Evolutionary conservation across 2,113 vertebrate genomes (phyloP).

Genomic region (Mellivora capensis): DNA sequence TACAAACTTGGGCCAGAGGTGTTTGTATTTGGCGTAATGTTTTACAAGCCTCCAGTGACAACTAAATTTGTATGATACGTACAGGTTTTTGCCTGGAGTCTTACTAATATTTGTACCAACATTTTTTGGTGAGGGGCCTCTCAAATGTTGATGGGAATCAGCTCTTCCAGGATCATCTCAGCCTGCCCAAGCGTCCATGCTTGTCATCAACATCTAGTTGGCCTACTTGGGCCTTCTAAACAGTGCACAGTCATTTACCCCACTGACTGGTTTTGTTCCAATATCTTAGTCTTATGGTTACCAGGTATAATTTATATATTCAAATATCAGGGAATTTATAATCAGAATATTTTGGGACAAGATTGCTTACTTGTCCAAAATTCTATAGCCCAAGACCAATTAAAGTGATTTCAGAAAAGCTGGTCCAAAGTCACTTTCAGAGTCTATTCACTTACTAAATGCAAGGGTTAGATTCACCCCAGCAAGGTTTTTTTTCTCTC

Average conservation of each 20-base stretch:
- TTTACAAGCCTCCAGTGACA: background rate
- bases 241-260: background rate
- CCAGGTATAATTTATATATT: background rate
- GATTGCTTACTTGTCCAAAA: background rate
- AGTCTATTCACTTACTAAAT: background rate
- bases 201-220: background rate
- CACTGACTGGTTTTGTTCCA: background rate
- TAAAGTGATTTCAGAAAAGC: background rate
- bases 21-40: background rate
- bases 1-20: background rate
- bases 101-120: background rate
- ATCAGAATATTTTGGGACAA: background rate
- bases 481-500: background rate
- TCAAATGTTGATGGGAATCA: background rate
- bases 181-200: background rate
- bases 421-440: background rate
- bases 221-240: background rate
- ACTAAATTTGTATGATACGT: background rate
- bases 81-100: background rate
- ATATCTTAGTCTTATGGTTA: background rate
- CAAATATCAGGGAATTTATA: background rate
- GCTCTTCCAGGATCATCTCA: too few relatives aligned
- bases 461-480: background rate
- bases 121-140: background rate
- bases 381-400: background rate